phyloP scores from a whole-genome alignment of 2,797 vertebrate genomes.

The Esox lucius region DNA sequence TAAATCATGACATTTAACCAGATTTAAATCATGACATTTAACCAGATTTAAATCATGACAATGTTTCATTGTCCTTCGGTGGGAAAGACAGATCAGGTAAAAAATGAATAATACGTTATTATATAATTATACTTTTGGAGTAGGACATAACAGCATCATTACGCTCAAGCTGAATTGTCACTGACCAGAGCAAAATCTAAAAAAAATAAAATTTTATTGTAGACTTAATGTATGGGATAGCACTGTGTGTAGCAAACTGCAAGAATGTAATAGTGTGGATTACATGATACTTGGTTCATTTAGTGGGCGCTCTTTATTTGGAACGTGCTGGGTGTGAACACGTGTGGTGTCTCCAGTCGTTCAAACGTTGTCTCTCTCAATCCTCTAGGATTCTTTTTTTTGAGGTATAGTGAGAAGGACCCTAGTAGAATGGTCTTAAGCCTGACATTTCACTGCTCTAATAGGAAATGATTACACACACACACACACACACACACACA shows the following conservation, averaged over 20 bases:
- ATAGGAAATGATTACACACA: slow-evolving; percentile 70
- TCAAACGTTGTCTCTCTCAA: slow-evolving; percentile 47
- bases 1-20: slow-evolving; percentile 54
- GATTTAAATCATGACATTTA: no score
- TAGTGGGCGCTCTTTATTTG: slow-evolving; percentile 56
- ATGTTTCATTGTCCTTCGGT: slow-evolving; percentile 67
- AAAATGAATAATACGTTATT: slow-evolving; percentile 39
- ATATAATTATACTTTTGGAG: neutral
- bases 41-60: slow-evolving; percentile 51
- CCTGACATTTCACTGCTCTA: slow-evolving; percentile 67
- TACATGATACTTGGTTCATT: slow-evolving; percentile 52
- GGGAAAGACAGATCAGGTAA: slow-evolving; percentile 40
- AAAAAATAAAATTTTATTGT: neutral
- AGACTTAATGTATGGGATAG: neutral
- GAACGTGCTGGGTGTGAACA: slow-evolving; percentile 62
- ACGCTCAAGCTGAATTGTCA: neutral
- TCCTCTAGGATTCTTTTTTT: slow-evolving; percentile 61
- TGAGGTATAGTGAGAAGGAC: slow-evolving; percentile 48
- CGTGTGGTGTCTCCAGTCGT: slow-evolving; percentile 67
- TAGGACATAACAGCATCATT: neutral
- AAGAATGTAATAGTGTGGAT: slow-evolving; percentile 45
- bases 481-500: neutral
- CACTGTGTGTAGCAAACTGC: slow-evolving; percentile 18
- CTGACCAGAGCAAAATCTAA: neutral
- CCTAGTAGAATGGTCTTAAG: slow-evolving; percentile 59